These are phyloP conservation scores for Chiloscyllium punctatum DNA, from an alignment of 2,797 vertebrate species.

Conservation along the genomic window DNA sequence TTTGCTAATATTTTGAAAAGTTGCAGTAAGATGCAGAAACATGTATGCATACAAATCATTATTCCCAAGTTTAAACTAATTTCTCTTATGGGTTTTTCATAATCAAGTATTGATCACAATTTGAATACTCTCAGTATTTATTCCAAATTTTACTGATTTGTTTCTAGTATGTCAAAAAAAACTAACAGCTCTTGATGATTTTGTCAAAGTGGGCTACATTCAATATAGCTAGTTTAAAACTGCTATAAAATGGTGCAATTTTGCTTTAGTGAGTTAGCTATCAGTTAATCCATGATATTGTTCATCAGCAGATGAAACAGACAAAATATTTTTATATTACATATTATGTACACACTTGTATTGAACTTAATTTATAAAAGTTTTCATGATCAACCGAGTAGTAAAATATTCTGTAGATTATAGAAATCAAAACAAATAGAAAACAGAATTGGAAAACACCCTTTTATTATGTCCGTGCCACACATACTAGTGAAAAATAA, in stretches of 20 bases:
- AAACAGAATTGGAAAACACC: conserved; percentile 87
- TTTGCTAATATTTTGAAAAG: neutral
- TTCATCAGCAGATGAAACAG: neutral
- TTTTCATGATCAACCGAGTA: neutral
- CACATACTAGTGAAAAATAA: conserved; percentile 99
- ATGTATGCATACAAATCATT: neutral
- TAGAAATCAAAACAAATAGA: conserved; percentile 39
- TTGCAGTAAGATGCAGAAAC: neutral
- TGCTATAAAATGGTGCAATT: neutral
- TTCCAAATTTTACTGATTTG: neutral
- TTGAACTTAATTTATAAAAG: neutral
- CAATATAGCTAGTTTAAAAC: neutral
- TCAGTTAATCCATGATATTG: neutral
- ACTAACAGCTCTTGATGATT: neutral
- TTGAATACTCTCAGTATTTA: neutral
- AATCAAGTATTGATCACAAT: neutral
- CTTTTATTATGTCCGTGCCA: conserved; percentile 99
- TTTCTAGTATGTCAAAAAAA: neutral
- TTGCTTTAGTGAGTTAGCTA: neutral
- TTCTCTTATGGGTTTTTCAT: neutral
- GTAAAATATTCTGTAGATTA: neutral
- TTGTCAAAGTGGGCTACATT: neutral
- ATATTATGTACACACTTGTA: too few relatives aligned
- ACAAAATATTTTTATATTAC: neutral
- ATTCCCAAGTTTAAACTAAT: neutral